Base-by-base conservation (phyloP, 64 coral and sea anemone species). In the Porites australiensis region DNA sequence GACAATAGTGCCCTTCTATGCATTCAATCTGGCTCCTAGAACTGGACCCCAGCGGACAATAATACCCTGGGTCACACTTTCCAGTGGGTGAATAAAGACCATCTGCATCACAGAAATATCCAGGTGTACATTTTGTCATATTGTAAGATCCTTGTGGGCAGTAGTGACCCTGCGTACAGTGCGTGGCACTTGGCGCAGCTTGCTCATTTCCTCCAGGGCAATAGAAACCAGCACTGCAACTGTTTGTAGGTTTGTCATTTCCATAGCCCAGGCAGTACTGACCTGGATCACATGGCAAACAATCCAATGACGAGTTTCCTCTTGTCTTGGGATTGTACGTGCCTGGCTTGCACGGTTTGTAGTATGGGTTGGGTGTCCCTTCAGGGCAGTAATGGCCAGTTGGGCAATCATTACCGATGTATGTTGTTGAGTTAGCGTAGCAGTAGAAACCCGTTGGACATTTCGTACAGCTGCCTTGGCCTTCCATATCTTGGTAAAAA, bases 371-470 rank as follows among this genome's bases (percentile, higher is more conserved):
- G 13, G 98, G 98, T 45, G 98, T 96, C 47, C 72, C 77, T 18
- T 59, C 8, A 51, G 95, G 87, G 61, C 98, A 99, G 50, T 94
- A 99, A 45, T 99, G 55, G 6, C 98, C 98, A 46, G 70, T 79
- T 44, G 98, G 98, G 76, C 98, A 99, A 21, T 85, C 72, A 68
- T 91, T 94, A 58, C 69, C 44, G 11, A 63, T 45, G 53, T 83
- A 99, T 50, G 82, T 89, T 15, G 98, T 99, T 46, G 98, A 94
- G 87, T 99, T 99, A 21, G 90, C 83, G 11, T 94, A 96, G 83
- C 98, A 99, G 63, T 92, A 99, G 65, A 94, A 99, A 46, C 98
- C 98, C 37, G 74, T 71, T 55, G 98, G 98, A 48, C 98, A 99
- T 13, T 77, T 50, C 21, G 93, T 88, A 22, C 98, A 99, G 5